phyloP scores from a whole-genome alignment of 2,113 vertebrate species.

The Noturus placidus region DNA sequence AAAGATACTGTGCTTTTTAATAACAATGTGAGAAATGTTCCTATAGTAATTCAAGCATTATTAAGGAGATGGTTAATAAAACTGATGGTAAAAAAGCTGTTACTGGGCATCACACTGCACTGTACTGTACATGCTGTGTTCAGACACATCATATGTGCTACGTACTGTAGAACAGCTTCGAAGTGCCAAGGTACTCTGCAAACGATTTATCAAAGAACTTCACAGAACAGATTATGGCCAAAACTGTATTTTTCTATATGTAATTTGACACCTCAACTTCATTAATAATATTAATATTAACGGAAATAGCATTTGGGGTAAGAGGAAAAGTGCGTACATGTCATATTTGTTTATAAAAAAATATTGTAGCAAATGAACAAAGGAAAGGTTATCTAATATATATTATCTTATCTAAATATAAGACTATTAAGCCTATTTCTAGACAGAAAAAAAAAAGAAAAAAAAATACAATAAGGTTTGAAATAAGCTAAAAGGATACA shows the following conservation, averaged over 20 bases:
- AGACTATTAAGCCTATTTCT: neutral
- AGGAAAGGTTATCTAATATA: neutral
- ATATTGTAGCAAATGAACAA: neutral
- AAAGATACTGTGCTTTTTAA: conserved; percentile 23
- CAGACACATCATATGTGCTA: neutral
- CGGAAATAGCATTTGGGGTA: neutral
- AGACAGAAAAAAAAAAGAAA: neutral
- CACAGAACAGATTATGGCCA: neutral
- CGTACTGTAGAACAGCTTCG: neutral
- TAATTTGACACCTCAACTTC: neutral
- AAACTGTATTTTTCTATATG: neutral
- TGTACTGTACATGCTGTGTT: neutral
- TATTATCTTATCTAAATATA: neutral
- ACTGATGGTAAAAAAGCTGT: neutral
- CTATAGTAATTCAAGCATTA: neutral
- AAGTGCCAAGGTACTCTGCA: neutral
- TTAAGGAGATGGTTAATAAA: neutral
- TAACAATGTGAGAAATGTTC: neutral
- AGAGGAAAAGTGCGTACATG: neutral
- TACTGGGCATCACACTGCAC: no score
- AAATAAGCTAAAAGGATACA: neutral
- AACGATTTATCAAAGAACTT: neutral
- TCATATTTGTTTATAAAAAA: no score
- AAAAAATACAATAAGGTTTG: neutral
- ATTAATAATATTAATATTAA: neutral